phyloP scores from a whole-genome alignment of 2,797 vertebrate genomes.

The Arrhamphus sclerolepis region DNA sequence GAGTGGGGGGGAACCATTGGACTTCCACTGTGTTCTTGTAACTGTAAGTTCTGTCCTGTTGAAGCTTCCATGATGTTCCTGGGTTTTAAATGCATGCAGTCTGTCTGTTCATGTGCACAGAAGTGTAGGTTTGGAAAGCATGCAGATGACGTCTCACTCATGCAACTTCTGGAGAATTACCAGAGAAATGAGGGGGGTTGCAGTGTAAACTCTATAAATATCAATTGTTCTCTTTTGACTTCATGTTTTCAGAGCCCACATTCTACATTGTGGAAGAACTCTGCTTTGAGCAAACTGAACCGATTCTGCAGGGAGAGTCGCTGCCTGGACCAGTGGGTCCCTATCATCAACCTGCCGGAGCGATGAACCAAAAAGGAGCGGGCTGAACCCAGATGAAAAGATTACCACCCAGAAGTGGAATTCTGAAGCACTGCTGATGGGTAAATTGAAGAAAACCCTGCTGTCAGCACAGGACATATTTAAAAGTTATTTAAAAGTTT shows the following conservation, averaged over 20 bases:
- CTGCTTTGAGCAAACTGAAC: constrained; percentile 92
- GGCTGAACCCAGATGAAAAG: constrained; percentile 78
- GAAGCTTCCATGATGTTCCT: not conserved
- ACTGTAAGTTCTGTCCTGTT: constrained; percentile 84
- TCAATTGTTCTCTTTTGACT: not conserved
- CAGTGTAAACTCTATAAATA: not conserved
- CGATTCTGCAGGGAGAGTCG: constrained; percentile 95
- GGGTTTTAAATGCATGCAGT: not conserved
- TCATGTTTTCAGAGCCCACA: constrained; percentile 85
- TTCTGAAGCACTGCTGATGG: constrained; percentile 72
- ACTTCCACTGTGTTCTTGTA: constrained; percentile 94
- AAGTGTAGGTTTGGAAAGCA: constrained; percentile 51
- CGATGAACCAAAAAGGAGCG: constrained; percentile 84
- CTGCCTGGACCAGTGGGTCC: constrained; percentile 96
- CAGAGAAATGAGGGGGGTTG: not conserved
- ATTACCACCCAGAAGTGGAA: constrained; percentile 72
- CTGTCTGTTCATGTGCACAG: not conserved
- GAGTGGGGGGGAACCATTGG: constrained; percentile 84
- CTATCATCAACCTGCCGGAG: constrained; percentile 95
- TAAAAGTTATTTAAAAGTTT: constrained; percentile 26
- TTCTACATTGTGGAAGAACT: constrained; percentile 89
- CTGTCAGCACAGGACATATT: constrained; percentile 58
- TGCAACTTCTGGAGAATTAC: constrained; percentile 48
- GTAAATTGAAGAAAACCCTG: constrained; percentile 5
- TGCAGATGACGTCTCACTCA: constrained; percentile 39